phyloP scores from a whole-genome alignment of 2,888 invertebrate species.

The Drosophila setosimentum region DNA sequence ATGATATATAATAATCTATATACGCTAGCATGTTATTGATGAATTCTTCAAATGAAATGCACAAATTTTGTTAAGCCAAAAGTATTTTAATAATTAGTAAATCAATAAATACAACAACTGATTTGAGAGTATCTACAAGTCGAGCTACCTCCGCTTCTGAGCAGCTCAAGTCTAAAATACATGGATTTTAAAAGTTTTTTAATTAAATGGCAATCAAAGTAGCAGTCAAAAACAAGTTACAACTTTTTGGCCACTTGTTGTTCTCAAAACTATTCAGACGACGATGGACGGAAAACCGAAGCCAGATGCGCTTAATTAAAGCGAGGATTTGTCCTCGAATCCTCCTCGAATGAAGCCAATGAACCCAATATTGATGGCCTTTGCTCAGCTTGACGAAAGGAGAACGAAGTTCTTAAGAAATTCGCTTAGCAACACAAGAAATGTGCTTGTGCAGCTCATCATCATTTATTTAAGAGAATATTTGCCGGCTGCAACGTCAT shows the following conservation, averaged over 20 bases:
- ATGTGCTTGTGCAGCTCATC: slow-evolving; percentile 49
- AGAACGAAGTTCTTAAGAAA: slow-evolving; percentile 47
- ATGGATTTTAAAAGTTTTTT: slow-evolving; percentile 47
- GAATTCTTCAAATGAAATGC: not conserved
- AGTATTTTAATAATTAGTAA: not conserved
- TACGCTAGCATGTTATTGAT: not conserved
- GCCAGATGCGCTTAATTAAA: slow-evolving; percentile 59
- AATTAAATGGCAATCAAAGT: slow-evolving; percentile 59
- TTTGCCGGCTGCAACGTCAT: slow-evolving; percentile 26
- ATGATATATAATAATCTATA: not conserved
- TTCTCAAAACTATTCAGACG: slow-evolving; percentile 51
- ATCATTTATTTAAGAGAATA: slow-evolving; percentile 60
- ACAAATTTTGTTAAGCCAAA: not conserved
- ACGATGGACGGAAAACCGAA: slow-evolving; percentile 9
- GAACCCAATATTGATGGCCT: slow-evolving; percentile 50
- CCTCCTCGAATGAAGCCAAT: slow-evolving; percentile 43
- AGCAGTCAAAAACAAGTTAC: slow-evolving; percentile 20
- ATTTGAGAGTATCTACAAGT: not conserved
- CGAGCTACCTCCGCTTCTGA: not conserved
- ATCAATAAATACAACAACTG: not conserved
- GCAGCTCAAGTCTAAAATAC: slow-evolving; percentile 24
- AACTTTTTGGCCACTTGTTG: slow-evolving; percentile 15
- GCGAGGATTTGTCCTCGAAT: not conserved
- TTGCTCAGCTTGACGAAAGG: slow-evolving; percentile 31
- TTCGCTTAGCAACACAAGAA: slow-evolving; percentile 17